Evolutionary conservation across 2,113 vertebrate species (phyloP), one percentile per base, ranked within the genome.

Genomic region (Saguinus midas): DNA sequence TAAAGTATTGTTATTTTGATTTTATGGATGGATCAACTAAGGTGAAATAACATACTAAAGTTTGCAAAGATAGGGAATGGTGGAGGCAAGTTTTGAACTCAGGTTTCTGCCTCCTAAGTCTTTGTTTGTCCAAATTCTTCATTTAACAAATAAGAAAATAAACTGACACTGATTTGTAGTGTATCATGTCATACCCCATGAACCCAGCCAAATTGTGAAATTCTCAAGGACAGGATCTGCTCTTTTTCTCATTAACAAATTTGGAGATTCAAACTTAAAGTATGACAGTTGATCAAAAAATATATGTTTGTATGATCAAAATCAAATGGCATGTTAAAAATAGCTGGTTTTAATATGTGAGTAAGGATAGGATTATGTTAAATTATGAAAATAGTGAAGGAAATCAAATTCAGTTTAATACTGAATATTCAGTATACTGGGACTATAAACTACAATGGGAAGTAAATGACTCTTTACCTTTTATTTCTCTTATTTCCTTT

Each of bases 281-380:
- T 16, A 45, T 17, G 58, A 86, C 88, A 95, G 40, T 66, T 87
- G 27, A 32, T 52, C 72, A 73, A 94, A 68, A 78, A 48, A 64
- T 32, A 35, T 55, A 18, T 88, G 4, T 84, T 72, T 21, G 20
- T 58, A 58, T 96, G 29, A 86, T 48, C 2, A 91, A 80, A 11
- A 85, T 89, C 64, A 75, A 94, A 32, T 80, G 23, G 20, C 66
- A 84, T 79, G 79, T 97, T 91, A 50, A 64, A 64, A 87, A 64
- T 82, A 84, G 16, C 29, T 70, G 78, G 35, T 57, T 50, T 80
- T 40, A 90, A 84, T 83, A 79, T 48, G 87, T 91, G 82, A 72
- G 37, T 35, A 85, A 90, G n/a, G 80, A 81, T 50, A 50, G 1
- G 17, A 12, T 68, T 68, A 12, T 40, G 45, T 79, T 66, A 91